Conservation (phyloP, 2,797 vertebrate species). For the Sebastolobus alascanus region DNA sequence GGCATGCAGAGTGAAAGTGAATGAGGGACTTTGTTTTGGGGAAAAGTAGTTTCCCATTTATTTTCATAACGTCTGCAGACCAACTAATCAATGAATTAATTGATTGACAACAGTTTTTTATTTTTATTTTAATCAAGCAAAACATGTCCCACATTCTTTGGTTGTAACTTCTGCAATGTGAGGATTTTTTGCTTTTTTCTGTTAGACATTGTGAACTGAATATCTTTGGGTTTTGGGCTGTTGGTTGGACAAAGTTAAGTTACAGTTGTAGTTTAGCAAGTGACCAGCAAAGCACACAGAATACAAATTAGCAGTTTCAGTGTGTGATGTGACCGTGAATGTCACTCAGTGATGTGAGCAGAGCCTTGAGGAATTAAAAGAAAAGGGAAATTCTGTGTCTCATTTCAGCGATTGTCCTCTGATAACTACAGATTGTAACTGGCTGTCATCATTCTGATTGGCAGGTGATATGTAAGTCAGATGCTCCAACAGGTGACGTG, state of each 20-base stretch:
- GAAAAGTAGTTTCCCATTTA: background rate
- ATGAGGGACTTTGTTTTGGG: background rate
- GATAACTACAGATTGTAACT: background rate
- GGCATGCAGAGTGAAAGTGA: background rate
- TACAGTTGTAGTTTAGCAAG: too few relatives aligned
- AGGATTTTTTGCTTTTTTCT: background rate
- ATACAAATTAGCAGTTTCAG: background rate
- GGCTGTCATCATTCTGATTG: slow-evolving; percentile 20
- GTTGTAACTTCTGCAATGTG: background rate
- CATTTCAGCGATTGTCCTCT: background rate
- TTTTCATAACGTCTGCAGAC: background rate
- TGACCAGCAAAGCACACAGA: background rate
- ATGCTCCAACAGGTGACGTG: slow-evolving; percentile 96
- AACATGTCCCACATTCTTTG: background rate
- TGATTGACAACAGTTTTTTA: background rate
- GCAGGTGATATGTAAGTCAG: slow-evolving; percentile 97
- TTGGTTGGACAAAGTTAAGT: background rate
- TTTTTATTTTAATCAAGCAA: background rate
- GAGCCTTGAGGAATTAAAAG: background rate
- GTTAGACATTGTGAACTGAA: background rate
- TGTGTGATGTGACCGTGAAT: background rate
- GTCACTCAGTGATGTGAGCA: background rate
- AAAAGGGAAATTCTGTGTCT: background rate
- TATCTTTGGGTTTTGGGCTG: background rate
- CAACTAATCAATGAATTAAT: too few relatives aligned